phyloP scores from a whole-genome alignment of 2,797 vertebrate genomes.

The Pipistrellus kuhlii region DNA sequence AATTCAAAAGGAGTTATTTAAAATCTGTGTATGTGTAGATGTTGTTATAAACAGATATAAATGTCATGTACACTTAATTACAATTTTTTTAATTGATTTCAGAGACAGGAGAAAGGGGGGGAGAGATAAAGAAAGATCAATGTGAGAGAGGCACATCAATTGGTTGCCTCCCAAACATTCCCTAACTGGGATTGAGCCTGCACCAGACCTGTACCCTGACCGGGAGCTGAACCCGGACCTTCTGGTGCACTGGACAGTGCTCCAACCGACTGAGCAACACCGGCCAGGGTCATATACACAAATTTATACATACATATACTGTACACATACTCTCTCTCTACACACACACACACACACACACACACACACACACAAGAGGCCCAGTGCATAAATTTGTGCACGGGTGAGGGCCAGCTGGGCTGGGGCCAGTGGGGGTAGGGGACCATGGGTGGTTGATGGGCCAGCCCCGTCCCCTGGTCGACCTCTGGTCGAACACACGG shows the following conservation, averaged over 20 bases:
- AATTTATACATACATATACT: not conserved
- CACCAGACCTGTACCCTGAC: not conserved
- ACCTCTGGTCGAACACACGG: no score
- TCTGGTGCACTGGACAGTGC: not conserved
- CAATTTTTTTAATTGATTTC: not conserved
- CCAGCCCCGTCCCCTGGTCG: no score
- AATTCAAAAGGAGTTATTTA: conserved; percentile 28
- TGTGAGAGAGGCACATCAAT: not conserved
- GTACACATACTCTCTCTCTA: not conserved
- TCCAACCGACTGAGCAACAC: not conserved
- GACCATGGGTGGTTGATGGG: no score
- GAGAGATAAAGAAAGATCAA: not conserved
- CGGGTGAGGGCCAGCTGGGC: no score
- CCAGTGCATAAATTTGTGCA: no score
- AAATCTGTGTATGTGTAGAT: not conserved
- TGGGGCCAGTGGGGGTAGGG: no score
- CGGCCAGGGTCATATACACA: not conserved
- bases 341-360: no score
- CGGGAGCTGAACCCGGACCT: not conserved
- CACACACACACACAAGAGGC: not conserved
- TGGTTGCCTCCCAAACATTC: not conserved
- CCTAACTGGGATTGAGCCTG: not conserved
- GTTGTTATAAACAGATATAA: not conserved
- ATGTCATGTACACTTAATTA: not conserved
- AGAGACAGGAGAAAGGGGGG: not conserved